Evolutionary conservation across 2,888 invertebrate genomes (phyloP).

Genomic region (Phalera bucephala): DNA sequence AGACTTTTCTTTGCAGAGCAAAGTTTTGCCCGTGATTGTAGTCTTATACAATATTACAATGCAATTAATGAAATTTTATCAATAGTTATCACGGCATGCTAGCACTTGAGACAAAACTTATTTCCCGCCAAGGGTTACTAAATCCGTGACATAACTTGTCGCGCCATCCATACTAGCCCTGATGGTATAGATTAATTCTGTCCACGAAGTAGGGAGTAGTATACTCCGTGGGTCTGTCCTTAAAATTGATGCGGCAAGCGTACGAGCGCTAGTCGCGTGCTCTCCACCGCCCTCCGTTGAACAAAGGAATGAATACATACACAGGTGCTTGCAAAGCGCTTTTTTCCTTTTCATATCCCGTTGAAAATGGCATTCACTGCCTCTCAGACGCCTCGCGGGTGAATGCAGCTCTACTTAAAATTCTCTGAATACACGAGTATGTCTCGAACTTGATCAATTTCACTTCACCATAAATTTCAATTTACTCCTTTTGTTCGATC

Average conservation of each 20-base stretch:
- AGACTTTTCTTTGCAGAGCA: too few relatives aligned
- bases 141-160: too few relatives aligned
- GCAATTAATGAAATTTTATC: too few relatives aligned
- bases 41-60: too few relatives aligned
- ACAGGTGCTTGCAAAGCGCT: constrained; percentile 54
- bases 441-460: constrained; percentile 20
- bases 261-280: constrained; percentile 30
- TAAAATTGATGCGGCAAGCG: constrained; percentile 22
- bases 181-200: too few relatives aligned
- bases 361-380: constrained; percentile 57
- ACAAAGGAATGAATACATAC: constrained; percentile 63
- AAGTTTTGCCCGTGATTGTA: too few relatives aligned
- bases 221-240: too few relatives aligned
- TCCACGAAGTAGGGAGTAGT: too few relatives aligned
- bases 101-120: too few relatives aligned
- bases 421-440: constrained; percentile 22
- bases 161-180: too few relatives aligned
- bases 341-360: constrained; percentile 55
- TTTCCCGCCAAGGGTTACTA: too few relatives aligned
- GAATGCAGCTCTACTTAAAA: constrained; percentile 52
- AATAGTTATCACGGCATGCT: too few relatives aligned
- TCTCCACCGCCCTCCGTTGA: constrained; percentile 45
- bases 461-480: constrained; percentile 4
- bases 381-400: constrained; percentile 47
- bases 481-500: neutral